Evolutionary conservation across 2,888 invertebrate species (phyloP).

Genomic region (Pollenia labialis): DNA sequence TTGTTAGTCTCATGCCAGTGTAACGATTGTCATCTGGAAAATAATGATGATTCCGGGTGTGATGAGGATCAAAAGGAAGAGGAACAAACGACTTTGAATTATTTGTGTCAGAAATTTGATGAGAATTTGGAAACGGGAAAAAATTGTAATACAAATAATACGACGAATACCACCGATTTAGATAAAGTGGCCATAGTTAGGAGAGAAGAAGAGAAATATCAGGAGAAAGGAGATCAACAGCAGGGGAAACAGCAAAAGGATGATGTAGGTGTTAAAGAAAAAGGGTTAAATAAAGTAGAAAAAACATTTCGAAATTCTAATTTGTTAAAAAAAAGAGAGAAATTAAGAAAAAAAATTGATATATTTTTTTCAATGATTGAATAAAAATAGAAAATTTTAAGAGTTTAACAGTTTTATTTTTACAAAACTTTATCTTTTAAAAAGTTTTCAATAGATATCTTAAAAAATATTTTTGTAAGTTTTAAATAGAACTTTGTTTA

Average conservation of each 20-base stretch:
- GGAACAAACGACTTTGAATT: slow-evolving; percentile 80
- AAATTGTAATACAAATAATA: slow-evolving; percentile 57
- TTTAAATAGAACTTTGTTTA: no score
- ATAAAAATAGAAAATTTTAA: no score
- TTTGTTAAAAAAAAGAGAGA: no score
- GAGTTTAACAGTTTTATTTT: no score
- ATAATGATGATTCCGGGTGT: slow-evolving; percentile 81
- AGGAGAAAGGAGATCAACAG: slow-evolving; percentile 15
- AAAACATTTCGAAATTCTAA: no score
- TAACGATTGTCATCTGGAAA: slow-evolving; percentile 77
- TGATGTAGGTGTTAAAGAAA: slow-evolving; percentile 60
- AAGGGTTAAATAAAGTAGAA: neutral
- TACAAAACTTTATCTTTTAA: no score
- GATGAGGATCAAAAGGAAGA: slow-evolving; percentile 80
- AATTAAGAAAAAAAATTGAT: no score
- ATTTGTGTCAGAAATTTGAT: slow-evolving; percentile 84
- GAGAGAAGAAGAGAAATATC: slow-evolving; percentile 35
- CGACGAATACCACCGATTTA: slow-evolving; percentile 58
- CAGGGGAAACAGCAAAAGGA: slow-evolving; percentile 56
- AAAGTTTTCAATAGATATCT: no score
- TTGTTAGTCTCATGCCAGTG: slow-evolving; percentile 74
- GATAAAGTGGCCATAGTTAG: slow-evolving; percentile 62
- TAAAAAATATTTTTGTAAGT: no score
- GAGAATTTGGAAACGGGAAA: slow-evolving; percentile 82
- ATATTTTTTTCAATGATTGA: no score